Base-by-base conservation (phyloP, 1,140 invertebrate species). In the Sinonovacula constricta region DNA sequence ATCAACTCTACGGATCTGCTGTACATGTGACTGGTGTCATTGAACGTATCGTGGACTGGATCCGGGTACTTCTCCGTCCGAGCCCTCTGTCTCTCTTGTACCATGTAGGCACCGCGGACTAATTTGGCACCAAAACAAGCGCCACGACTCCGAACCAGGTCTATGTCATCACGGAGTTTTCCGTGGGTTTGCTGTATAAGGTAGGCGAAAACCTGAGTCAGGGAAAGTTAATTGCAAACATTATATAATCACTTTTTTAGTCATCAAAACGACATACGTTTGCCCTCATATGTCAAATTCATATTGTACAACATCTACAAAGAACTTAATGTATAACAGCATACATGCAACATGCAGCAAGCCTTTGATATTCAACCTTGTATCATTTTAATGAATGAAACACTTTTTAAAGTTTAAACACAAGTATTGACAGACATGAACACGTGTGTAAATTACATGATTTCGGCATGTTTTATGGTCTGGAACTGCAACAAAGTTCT, bases 121-220 rank as follows among this genome's bases (percentile, higher is more conserved):
- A 99, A 92, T 93, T 99, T 99, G 57, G 97, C 97, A 39, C 97
- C 98, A 92, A 99, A 99, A 91, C 95, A 97, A 92, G 99, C 98
- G 88, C 98, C 96, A 92, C 99, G 97, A 60, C 97, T 93, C 90
- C 96, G 94, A 0, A 97, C 95, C 90, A 99, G 95, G 91, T 98
- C 96, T 89, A 99, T 92, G 92, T 99, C 98, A 49, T 96, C 95
- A 63, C 94, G 93, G 60, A 99, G 94, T 92, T 97, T 95, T 81
- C 95, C 94, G 89, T 94, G 95, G 0, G 97, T 94, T 82, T 97
- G 95, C 92, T 92, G 57, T 12, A 85, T 83, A 39, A 72, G 54
- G 10, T 28, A 14, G 3, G 4, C 18, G n/a, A n/a, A n/a, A n/a
- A n/a, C n/a, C n/a, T n/a, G n/a, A n/a, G n/a, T n/a, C n/a, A n/a